Percentiles rank a stretch among this genome's conserved stretches.
Conservation (phyloP, 2,113 vertebrate genomes). For the Dipodomys stephensi region DNA sequence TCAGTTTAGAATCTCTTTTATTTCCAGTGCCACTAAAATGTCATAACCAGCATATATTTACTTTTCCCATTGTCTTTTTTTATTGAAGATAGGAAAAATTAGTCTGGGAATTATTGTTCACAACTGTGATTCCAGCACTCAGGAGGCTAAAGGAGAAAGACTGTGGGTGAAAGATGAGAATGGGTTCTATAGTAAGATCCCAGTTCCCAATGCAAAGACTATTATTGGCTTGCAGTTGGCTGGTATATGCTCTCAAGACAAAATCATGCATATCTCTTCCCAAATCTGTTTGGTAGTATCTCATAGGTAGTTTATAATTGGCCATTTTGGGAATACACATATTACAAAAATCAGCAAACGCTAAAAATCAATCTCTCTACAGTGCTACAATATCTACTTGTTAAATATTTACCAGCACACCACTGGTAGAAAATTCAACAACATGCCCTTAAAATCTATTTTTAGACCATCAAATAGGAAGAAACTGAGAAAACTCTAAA, state of each 20-base stretch:
- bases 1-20: slow-evolving; percentile 7
- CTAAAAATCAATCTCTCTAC: background rate
- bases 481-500: background rate
- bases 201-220: background rate
- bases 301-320: background rate
- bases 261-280: background rate
- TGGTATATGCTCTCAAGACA: background rate
- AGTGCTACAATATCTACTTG: background rate
- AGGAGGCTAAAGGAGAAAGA: background rate
- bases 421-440: background rate
- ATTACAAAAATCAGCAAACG: background rate
- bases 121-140: background rate
- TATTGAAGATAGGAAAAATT: background rate
- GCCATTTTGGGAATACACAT: slow-evolving; percentile 7
- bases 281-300: background rate
- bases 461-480: background rate
- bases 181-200: background rate
- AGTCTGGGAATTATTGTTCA: background rate
- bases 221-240: background rate
- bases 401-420: slow-evolving; percentile 15
- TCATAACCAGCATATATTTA: background rate
- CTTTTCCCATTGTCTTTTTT: background rate
- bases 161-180: background rate
- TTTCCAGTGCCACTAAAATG: background rate
- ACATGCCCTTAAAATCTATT: background rate